Evolutionary conservation across 2,113 vertebrate species (phyloP), one percentile per base, ranked within the genome.

Genomic region (Ceyx cyanopectus): DNA sequence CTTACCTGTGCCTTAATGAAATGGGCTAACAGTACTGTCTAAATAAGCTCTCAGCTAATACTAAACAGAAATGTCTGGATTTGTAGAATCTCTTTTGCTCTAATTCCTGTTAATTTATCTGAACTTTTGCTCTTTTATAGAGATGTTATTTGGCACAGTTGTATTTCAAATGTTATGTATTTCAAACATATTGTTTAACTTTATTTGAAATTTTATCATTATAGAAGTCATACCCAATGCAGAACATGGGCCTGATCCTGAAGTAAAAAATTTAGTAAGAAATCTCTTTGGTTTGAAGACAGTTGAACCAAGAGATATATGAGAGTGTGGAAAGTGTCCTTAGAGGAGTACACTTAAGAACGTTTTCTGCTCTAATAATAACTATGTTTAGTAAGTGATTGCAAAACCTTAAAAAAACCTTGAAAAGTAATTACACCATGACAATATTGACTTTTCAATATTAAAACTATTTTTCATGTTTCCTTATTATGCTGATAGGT

Each of bases 391-490:
- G 63, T 40, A 37, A 67, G 63, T 85, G 88, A 74, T 62, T 87
- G 24, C 63, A 62, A 46, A 84, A 90, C 45, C 41, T 83, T 73
- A 46, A 34, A 54, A 94, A 84, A 87, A 65, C 54, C 16, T 69
- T 93, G 70, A 87, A 76, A 76, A 86, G 81, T 92, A 81, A 82
- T 96, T 94, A 76, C 54, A 85, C 58, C 57, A 62, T 76, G 45
- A 62, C 37, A 50, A 4, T 43, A 87, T 50, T 89, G 81, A 75
- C 70, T 83, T 89, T 89, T 89, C 70, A 62, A 81, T 92, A 90
- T 94, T 92, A 89, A 93, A 87, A 68, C 75, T 66, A 21, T 90
- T 90, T 92, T 94, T 93, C 62, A 75, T 58, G 10, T 65, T 62
- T 50, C 23, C 16, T 76, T 79, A 26, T 87, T 89, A 79, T 58